Base-by-base conservation (phyloP, 1,140 invertebrate species). In the Pachypsylla venusta region DNA sequence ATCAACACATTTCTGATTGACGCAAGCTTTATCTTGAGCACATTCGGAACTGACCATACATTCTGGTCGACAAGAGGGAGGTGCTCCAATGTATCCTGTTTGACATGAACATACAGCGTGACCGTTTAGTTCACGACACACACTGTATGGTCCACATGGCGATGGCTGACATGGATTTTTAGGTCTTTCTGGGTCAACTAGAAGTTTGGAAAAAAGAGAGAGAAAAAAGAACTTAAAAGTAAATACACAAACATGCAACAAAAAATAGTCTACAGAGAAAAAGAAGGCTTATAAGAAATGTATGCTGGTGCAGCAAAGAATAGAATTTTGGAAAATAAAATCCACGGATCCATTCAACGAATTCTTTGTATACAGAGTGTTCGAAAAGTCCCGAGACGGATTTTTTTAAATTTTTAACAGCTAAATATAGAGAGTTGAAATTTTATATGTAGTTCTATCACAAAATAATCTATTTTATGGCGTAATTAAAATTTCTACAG, bases 21-120 rank as follows among this genome's bases (percentile, higher is more conserved):
- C 61, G 60, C 76, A 77, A 53, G 72, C 71, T 62, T 66, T 66
- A 16, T 73, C 65, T 39, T 68, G 66, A 24, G 69, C 54, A 64
- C 73, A 75, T 48, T 74, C 73, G 2, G 72, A 68, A 64, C 71
- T 73, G 53, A 64, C 65, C 5, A 71, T 67, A 65, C 73, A 75
- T 64, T 71, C 74, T 20, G 75, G 73, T 59, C 69, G 61, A 63
- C 76, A 77, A 48, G 64, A 56, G 26, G 73, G 74, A 26, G 71
- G 68, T 58, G 71, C 73, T 20, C 76, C 76, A 35, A 74, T 65
- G 59, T 73, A 79, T 13, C 70, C 68, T 20, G 70, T 64, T 25
- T 72, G 66, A 61, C 76, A 78, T 20, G 74, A 70, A 63, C 77
- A 79, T 19, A 76, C 71, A 4, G 75, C 73, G 54, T 74, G 67